Evolutionary conservation across 2,113 vertebrate genomes (phyloP).

Genomic region (Phylloscopus trochilus): DNA sequence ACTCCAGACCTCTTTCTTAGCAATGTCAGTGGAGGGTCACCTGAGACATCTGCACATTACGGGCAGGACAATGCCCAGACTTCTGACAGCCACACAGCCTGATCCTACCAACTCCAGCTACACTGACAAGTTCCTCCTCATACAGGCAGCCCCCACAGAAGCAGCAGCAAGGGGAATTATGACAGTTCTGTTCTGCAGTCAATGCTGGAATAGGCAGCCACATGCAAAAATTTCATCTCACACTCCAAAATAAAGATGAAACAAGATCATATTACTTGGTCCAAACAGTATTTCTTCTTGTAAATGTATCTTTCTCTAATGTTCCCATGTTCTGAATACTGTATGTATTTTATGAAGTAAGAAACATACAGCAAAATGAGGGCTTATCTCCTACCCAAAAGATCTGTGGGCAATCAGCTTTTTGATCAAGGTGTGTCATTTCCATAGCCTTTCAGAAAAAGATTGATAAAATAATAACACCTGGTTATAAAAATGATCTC

Average conservation of each 20-base stretch:
- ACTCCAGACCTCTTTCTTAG: not conserved
- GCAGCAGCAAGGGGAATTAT: not conserved
- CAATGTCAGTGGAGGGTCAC: not conserved
- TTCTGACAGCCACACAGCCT: not conserved
- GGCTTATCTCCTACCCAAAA: not conserved
- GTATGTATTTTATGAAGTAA: not conserved
- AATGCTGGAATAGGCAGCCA: not conserved
- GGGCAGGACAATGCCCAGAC: not conserved
- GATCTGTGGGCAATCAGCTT: not conserved
- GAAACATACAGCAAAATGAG: not conserved
- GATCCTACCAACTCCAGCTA: not conserved
- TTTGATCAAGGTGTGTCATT: not conserved
- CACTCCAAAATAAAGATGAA: not conserved
- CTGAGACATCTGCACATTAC: not conserved
- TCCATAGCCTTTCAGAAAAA: not conserved
- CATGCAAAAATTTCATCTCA: not conserved
- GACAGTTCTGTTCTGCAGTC: not conserved
- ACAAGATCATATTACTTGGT: not conserved
- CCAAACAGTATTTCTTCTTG: not conserved
- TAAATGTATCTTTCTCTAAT: not conserved
- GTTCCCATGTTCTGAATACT: not conserved
- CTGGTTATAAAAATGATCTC: not conserved
- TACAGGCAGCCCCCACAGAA: not conserved
- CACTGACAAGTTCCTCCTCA: not conserved
- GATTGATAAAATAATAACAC: not conserved